phyloP scores from a whole-genome alignment of 2,888 invertebrate genomes.

The Meganola albula region DNA sequence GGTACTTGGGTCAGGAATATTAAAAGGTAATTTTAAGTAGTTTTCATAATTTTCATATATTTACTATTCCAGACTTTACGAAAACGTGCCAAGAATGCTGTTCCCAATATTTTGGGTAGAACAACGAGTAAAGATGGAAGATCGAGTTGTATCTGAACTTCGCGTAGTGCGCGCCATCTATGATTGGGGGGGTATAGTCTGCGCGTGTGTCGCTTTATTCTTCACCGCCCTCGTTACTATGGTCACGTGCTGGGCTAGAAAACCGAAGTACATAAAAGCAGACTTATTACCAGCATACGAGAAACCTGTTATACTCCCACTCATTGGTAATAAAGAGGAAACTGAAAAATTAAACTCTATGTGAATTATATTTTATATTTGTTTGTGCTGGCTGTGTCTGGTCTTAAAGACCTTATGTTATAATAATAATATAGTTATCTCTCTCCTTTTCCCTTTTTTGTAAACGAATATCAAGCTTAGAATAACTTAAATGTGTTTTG shows the following conservation, averaged over 20 bases:
- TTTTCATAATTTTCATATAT: too few species aligned
- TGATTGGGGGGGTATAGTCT: slow-evolving; percentile 60
- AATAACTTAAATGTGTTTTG: too few species aligned
- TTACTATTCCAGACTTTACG: slow-evolving; percentile 73
- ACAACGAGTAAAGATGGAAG: slow-evolving; percentile 80
- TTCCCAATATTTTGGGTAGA: slow-evolving; percentile 90
- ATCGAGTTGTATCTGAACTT: slow-evolving; percentile 76
- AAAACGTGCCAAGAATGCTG: slow-evolving; percentile 81
- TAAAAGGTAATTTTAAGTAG: too few species aligned
- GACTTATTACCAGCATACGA: slow-evolving; percentile 34
- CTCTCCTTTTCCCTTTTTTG: too few species aligned
- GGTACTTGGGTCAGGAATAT: too few species aligned
- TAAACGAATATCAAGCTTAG: too few species aligned
- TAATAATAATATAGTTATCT: too few species aligned
- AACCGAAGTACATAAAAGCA: slow-evolving; percentile 37
- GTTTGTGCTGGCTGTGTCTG: too few species aligned
- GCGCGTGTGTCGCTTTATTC: slow-evolving; percentile 63
- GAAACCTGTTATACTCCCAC: too few species aligned
- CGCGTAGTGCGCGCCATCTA: slow-evolving; percentile 44
- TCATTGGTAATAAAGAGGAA: too few species aligned
- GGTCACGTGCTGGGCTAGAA: slow-evolving; percentile 44
- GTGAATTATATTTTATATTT: slow-evolving; percentile 25
- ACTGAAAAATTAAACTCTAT: slow-evolving; percentile 57
- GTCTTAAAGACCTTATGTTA: too few species aligned
- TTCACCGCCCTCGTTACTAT: slow-evolving; percentile 70